phyloP scores from a whole-genome alignment of 2,888 invertebrate genomes.

The Seladonia tumulorum region DNA sequence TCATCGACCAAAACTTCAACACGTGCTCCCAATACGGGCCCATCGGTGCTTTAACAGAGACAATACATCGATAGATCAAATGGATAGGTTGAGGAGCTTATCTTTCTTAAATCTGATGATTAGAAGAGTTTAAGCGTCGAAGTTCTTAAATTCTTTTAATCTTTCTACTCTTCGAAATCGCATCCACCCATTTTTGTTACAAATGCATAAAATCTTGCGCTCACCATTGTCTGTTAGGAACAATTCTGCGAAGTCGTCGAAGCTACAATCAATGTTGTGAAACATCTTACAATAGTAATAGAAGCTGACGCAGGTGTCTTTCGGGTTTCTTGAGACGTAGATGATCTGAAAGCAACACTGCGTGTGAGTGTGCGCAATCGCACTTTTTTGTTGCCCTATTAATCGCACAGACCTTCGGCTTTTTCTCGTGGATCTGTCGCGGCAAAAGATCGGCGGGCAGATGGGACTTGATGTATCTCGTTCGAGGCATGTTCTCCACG shows the following conservation, averaged over 20 bases:
- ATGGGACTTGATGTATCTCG: constrained; percentile 91
- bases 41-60: constrained; percentile 75
- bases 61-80: background rate
- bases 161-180: no score
- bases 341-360: constrained; percentile 87
- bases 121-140: no score
- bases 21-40: constrained; percentile 83
- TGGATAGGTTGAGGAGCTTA: background rate
- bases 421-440: constrained; percentile 85
- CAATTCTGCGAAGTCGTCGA: constrained; percentile 91
- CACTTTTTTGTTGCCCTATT: background rate
- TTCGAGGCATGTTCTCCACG: constrained; percentile 88
- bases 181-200: background rate
- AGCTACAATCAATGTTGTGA: constrained; percentile 87
- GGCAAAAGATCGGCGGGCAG: constrained; percentile 91
- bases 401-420: constrained; percentile 87
- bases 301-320: constrained; percentile 95
- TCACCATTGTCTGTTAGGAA: constrained; percentile 89
- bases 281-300: constrained; percentile 92
- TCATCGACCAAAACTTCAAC: constrained; percentile 84
- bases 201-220: constrained; percentile 25
- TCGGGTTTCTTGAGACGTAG: constrained; percentile 95
- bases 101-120: no score
- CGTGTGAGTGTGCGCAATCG: background rate
- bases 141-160: no score